Evolutionary conservation across 1,140 invertebrate species (phyloP).

Genomic region (Bacillus rossius): DNA sequence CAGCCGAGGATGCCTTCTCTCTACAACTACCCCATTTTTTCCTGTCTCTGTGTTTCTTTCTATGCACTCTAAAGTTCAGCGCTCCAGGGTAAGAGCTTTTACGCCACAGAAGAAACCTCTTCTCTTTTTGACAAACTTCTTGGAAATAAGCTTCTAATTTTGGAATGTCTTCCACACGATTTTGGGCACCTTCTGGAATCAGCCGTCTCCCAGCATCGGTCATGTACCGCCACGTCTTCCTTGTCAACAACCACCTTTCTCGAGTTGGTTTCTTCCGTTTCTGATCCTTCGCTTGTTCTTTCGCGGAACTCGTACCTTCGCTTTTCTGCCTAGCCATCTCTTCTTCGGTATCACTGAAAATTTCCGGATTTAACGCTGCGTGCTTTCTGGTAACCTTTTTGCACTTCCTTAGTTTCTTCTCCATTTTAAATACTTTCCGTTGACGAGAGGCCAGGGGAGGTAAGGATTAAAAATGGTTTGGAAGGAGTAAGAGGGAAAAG

Average conservation of each 20-base stretch:
- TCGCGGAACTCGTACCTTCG: too few relatives aligned
- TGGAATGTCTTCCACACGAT: constrained; percentile 64
- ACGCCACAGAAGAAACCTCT: constrained; percentile 72
- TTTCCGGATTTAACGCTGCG: too few relatives aligned
- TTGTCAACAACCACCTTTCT: constrained; percentile 77
- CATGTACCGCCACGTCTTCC: constrained; percentile 89
- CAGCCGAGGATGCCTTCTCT: constrained; percentile 52
- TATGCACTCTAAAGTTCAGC: constrained; percentile 48
- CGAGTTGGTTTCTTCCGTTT: neutral
- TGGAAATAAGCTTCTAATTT: constrained; percentile 80
- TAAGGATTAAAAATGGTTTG: too few relatives aligned
- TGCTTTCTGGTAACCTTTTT: too few relatives aligned
- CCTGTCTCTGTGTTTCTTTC: constrained; percentile 43
- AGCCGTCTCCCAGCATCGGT: constrained; percentile 78
- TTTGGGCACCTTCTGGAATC: constrained; percentile 67
- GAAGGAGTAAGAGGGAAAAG: too few relatives aligned
- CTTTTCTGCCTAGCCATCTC: too few relatives aligned
- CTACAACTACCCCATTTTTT: constrained; percentile 58
- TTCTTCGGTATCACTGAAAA: too few relatives aligned
- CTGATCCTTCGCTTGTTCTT: neutral
- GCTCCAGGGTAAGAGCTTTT: constrained; percentile 72
- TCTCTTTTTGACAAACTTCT: constrained; percentile 68
- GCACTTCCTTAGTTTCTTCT: too few relatives aligned
- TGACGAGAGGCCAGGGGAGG: too few relatives aligned
- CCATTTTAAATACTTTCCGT: too few relatives aligned